Evolutionary conservation across 2,113 vertebrate species (phyloP).

Genomic region (Oreochromis niloticus): DNA sequence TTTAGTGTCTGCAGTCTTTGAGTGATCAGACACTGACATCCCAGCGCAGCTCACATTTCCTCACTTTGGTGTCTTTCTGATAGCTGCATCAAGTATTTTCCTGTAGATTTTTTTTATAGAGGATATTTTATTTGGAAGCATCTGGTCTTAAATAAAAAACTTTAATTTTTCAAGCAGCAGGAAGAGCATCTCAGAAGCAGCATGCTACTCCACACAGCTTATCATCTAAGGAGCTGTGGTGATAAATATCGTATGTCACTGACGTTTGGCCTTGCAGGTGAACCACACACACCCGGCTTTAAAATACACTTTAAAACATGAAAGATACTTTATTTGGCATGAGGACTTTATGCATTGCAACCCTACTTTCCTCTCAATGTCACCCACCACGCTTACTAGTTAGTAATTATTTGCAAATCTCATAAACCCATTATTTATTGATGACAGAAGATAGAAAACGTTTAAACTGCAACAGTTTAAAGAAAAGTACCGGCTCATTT

Average conservation of each 20-base stretch:
- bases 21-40: background rate
- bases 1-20: background rate
- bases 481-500: fast-evolving
- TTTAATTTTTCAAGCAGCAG: background rate
- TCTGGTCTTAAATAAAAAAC: background rate
- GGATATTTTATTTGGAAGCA: background rate
- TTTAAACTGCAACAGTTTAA: background rate
- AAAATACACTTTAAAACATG: background rate
- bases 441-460: background rate
- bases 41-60: background rate
- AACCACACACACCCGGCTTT: background rate
- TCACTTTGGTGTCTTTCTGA: background rate
- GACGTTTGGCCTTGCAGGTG: background rate
- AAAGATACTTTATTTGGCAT: background rate
- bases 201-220: background rate
- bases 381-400: background rate
- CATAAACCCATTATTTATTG: background rate
- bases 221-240: background rate
- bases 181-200: fast-evolving
- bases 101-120: background rate
- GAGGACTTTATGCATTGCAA: background rate
- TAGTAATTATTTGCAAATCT: background rate
- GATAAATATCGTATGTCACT: background rate
- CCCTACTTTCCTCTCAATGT: background rate
- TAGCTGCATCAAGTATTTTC: background rate